phyloP scores from a whole-genome alignment of 2,797 vertebrate species.

The Eremophila alpestris region DNA sequence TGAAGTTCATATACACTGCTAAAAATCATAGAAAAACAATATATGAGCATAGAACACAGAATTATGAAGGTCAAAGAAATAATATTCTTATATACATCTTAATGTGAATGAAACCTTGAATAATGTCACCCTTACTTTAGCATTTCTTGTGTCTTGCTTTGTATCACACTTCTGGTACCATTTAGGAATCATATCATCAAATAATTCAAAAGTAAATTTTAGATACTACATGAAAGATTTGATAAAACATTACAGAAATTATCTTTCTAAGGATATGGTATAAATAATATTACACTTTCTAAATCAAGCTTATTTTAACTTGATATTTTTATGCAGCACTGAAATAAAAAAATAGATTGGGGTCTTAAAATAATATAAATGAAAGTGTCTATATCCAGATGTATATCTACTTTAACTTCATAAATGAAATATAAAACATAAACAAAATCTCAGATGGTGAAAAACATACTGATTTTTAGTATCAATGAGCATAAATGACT shows the following conservation, averaged over 20 bases:
- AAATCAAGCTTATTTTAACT: background rate
- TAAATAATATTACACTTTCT: background rate
- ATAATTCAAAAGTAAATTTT: background rate
- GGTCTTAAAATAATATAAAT: background rate
- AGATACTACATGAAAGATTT: background rate
- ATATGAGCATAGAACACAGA: background rate
- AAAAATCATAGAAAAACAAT: background rate
- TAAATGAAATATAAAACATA: background rate
- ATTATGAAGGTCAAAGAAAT: background rate
- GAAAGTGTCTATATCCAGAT: background rate
- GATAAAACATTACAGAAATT: background rate
- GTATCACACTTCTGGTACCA: background rate
- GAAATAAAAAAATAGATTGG: background rate
- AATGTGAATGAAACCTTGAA: background rate
- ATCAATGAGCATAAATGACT: background rate
- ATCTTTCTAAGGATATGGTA: background rate
- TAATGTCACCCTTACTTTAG: background rate
- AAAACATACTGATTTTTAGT: background rate
- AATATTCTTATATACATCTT: background rate
- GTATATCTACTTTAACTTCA: background rate
- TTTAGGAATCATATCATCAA: background rate
- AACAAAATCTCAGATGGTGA: background rate
- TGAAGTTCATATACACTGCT: background rate
- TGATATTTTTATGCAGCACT: background rate
- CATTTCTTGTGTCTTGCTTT: background rate